Conservation (phyloP, 2,797 vertebrate genomes). For the Artibeus jamaicensis region DNA sequence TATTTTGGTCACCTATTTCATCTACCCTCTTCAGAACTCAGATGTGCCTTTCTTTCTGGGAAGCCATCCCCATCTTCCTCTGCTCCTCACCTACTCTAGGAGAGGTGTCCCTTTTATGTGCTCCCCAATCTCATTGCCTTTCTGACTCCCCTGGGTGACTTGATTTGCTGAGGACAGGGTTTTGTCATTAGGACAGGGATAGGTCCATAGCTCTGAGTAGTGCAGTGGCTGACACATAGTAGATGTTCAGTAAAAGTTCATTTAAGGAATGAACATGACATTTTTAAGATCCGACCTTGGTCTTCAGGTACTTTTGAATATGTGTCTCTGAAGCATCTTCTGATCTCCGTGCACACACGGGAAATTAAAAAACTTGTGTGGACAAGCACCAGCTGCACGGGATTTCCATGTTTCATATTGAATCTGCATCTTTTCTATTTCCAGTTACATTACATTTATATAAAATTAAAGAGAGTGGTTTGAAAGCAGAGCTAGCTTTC, state of each 20-base stretch:
- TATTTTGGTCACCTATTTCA: neutral
- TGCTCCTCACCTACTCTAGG: neutral
- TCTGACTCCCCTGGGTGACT: neutral
- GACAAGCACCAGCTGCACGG: neutral
- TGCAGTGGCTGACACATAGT: neutral
- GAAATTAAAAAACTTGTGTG: neutral
- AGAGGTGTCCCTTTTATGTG: neutral
- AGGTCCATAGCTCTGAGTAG: neutral
- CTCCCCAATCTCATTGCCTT: neutral
- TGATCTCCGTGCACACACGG: neutral
- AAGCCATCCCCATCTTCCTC: neutral
- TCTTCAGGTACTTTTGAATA: neutral
- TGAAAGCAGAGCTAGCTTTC: neutral
- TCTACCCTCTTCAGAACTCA: neutral
- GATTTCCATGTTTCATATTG: neutral
- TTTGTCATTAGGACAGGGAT: neutral
- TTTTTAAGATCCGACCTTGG: neutral
- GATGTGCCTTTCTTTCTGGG: neutral
- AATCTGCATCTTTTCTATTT: neutral
- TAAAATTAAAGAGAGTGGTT: neutral
- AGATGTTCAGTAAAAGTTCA: neutral
- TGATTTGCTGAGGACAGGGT: neutral
- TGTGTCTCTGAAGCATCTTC: neutral
- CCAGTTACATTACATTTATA: neutral
- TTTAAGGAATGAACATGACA: neutral